Conservation (phyloP, 2,113 vertebrate genomes). For the Bombycilla garrulus region DNA sequence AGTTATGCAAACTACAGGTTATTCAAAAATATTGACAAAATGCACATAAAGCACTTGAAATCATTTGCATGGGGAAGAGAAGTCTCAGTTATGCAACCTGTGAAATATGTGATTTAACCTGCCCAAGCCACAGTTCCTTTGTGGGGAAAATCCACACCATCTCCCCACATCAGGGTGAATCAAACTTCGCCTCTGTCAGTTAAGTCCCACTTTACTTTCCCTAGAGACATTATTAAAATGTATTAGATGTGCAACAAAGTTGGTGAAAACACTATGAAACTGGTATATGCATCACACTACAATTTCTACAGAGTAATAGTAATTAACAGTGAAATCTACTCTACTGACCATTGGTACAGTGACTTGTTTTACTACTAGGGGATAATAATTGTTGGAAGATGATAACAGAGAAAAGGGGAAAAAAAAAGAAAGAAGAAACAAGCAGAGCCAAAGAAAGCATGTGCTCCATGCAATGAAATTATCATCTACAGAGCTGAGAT, state of each 20-base stretch:
- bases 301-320: not conserved
- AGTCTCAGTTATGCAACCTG: not conserved
- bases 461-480: not conserved
- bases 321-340: not conserved
- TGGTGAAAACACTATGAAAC: not conserved
- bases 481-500: not conserved
- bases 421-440: not conserved
- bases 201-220: not conserved
- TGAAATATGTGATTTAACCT: not conserved
- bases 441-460: constrained; percentile 17
- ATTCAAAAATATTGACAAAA: not conserved
- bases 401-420: not conserved
- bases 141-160: not conserved
- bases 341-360: not conserved
- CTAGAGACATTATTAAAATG: not conserved
- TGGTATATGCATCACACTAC: not conserved
- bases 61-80: not conserved
- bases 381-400: not conserved
- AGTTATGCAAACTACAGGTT: not conserved
- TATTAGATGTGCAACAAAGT: not conserved
- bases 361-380: not conserved
- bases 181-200: not conserved
- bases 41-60: not conserved
- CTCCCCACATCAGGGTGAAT: not conserved
- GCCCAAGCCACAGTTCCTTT: not conserved